Conservation (phyloP, 92 coral and sea anemone genomes). For the Zoanthus gigantus region DNA sequence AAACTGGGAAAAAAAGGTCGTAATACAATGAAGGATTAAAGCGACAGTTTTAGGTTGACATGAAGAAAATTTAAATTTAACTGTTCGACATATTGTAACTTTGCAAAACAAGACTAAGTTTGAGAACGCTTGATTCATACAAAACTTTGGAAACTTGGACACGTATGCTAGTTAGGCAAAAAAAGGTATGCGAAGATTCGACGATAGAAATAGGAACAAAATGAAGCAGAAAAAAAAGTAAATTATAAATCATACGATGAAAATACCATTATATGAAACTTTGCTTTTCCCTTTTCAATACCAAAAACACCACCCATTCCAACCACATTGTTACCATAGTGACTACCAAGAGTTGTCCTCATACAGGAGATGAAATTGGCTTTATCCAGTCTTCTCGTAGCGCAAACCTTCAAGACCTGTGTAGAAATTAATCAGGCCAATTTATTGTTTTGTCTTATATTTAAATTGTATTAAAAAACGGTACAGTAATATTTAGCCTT, state of each 20-base stretch:
- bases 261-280: conserved; percentile 91
- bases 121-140: too few species aligned
- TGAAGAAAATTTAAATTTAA: too few species aligned
- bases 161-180: too few species aligned
- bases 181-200: background rate
- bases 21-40: too few species aligned
- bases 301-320: conserved; percentile 96
- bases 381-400: conserved; percentile 83
- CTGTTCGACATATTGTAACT: too few species aligned
- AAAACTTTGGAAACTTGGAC: too few species aligned
- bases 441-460: background rate
- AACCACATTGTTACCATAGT: conserved; percentile 85
- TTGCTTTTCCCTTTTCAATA: conserved; percentile 94
- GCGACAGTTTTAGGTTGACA: too few species aligned
- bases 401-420: conserved; percentile 86
- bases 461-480: background rate
- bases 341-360: conserved; percentile 80
- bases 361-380: conserved; percentile 89
- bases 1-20: too few species aligned
- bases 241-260: background rate
- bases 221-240: background rate
- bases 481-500: background rate
- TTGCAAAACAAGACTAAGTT: too few species aligned
- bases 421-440: background rate
- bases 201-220: background rate